Evolutionary conservation across 1,140 invertebrate genomes (phyloP).

Genomic region (Araneus ventricosus): DNA sequence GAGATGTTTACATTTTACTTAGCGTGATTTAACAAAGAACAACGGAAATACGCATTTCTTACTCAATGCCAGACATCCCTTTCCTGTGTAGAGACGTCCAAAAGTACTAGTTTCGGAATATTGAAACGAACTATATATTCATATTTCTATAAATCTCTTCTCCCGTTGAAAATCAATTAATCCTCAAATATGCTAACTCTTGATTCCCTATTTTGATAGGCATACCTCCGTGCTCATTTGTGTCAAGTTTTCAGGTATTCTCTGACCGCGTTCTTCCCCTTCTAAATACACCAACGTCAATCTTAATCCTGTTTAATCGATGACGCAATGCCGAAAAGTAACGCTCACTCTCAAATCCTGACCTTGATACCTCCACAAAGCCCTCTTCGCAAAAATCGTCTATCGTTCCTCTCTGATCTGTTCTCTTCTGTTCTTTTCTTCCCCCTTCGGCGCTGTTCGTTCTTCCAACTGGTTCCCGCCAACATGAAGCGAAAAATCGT

Average conservation of each 20-base stretch:
- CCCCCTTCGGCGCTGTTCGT: background rate
- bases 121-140: too few species aligned
- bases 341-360: background rate
- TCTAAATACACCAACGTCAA: background rate
- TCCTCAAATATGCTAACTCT: too few species aligned
- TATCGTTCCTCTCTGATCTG: background rate
- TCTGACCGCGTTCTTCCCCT: background rate
- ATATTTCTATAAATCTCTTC: too few species aligned
- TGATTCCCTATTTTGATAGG: too few species aligned
- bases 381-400: background rate
- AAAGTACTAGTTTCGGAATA: too few species aligned
- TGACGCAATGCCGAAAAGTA: background rate
- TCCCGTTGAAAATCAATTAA: too few species aligned
- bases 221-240: background rate
- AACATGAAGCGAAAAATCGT: constrained; percentile 25
- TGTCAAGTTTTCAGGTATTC: background rate
- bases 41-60: too few species aligned
- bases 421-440: background rate
- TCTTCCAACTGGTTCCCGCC: constrained; percentile 5
- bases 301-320: constrained; percentile 28
- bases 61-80: too few species aligned
- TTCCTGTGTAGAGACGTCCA: too few species aligned
- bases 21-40: too few species aligned
- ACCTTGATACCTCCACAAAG: constrained; percentile 24
- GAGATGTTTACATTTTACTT: too few species aligned